Evolutionary conservation across 2,797 vertebrate species (phyloP).

Genomic region (Brachyalestes nurse): DNA sequence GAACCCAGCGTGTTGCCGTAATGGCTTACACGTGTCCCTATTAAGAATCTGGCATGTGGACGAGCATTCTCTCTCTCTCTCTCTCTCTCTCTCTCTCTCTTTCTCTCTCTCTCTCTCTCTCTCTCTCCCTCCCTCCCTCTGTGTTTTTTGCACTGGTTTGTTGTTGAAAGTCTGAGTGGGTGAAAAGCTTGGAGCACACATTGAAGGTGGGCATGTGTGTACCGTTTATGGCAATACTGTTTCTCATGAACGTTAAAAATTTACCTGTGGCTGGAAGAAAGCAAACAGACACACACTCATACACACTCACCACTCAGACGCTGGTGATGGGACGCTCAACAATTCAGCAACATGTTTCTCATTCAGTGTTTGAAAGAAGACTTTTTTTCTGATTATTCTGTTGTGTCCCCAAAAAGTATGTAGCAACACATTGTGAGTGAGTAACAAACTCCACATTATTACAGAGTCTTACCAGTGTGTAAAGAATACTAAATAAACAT

Average conservation of each 20-base stretch:
- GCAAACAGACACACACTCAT: neutral
- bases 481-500: neutral
- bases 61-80: conserved; percentile 54
- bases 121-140: too few relatives aligned
- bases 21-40: conserved; percentile 81
- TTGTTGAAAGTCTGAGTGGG: neutral
- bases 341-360: neutral
- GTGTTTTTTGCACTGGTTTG: neutral
- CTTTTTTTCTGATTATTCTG: too few relatives aligned
- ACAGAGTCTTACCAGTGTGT: neutral
- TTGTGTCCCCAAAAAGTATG: too few relatives aligned
- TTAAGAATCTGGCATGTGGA: conserved; percentile 76
- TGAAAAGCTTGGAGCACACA: neutral
- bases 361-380: too few relatives aligned
- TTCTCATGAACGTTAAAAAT: neutral
- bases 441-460: neutral
- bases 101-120: neutral
- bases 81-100: neutral
- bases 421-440: neutral
- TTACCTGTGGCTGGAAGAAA: neutral
- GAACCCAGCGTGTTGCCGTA: conserved; percentile 78
- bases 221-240: neutral
- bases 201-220: neutral
- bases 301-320: neutral
- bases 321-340: neutral